Conservation (phyloP, 2,888 invertebrate species). For the Onchidella celtica region DNA sequence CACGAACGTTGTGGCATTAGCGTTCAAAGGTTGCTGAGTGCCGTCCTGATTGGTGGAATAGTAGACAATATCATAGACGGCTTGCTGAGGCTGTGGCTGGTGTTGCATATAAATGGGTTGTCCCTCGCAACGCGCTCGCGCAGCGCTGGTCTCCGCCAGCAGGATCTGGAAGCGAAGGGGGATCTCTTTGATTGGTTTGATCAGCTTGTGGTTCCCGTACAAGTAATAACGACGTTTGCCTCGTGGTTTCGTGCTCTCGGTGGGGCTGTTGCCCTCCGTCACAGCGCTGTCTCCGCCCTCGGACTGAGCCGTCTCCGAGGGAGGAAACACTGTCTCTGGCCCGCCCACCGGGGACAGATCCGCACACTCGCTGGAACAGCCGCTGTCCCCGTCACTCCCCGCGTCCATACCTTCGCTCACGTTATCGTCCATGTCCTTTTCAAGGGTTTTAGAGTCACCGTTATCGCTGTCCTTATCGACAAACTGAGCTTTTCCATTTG, state of each 20-base stretch:
- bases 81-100: conserved; percentile 28
- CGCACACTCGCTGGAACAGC: conserved; percentile 53
- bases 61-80: conserved; percentile 49
- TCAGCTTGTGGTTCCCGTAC: conserved; percentile 73
- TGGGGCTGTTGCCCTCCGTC: conserved; percentile 7
- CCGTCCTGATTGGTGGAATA: conserved; percentile 20
- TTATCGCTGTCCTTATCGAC: background rate
- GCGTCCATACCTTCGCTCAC: conserved; percentile 44
- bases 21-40: conserved; percentile 41
- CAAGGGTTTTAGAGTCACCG: background rate
- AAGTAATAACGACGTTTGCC: conserved; percentile 72
- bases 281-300: background rate
- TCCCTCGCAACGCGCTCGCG: conserved; percentile 72
- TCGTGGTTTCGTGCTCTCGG: conserved; percentile 52
- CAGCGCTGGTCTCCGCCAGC: conserved; percentile 68
- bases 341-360: conserved; percentile 43
- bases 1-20: conserved; percentile 50
- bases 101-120: conserved; percentile 71
- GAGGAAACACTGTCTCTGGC: background rate
- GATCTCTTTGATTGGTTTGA: conserved; percentile 77
- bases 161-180: conserved; percentile 74
- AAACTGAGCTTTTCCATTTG: background rate
- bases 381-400: conserved; percentile 52
- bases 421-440: conserved; percentile 35
- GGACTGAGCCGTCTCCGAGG: background rate